Conservation (phyloP, 2,888 invertebrate genomes). For the Diaphora mendica region DNA sequence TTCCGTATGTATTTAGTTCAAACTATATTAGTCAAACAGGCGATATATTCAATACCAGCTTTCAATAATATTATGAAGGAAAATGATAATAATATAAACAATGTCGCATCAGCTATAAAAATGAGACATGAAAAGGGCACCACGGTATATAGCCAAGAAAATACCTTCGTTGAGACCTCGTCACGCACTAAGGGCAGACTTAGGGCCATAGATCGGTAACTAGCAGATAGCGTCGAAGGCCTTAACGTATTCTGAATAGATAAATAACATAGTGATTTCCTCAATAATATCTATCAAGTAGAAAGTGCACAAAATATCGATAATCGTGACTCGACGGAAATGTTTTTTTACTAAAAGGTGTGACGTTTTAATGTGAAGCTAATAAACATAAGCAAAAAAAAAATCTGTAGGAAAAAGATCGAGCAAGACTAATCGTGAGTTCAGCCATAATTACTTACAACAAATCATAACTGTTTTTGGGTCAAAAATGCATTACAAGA, state of each 20-base stretch:
- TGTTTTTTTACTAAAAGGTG: conserved; percentile 37
- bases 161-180: conserved; percentile 68
- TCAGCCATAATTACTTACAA: conserved; percentile 4
- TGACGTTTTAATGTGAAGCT: conserved; percentile 35
- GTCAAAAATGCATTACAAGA: neutral
- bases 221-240: conserved; percentile 68
- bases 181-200: conserved; percentile 79
- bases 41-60: conserved; percentile 40
- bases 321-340: conserved; percentile 51
- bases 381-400: conserved; percentile 37
- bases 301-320: conserved; percentile 45
- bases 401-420: conserved; percentile 41
- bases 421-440: conserved; percentile 38
- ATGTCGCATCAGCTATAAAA: conserved; percentile 74
- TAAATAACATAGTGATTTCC: conserved; percentile 56
- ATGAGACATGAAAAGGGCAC: conserved; percentile 68
- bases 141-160: conserved; percentile 51
- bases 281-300: conserved; percentile 50
- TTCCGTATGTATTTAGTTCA: conserved; percentile 38
- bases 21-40: conserved; percentile 42
- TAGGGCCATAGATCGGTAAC: conserved; percentile 72
- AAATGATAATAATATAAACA: conserved; percentile 64
- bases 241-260: conserved; percentile 67
- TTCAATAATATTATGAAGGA: conserved; percentile 54
- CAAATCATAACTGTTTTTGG: conserved; percentile 5